Evolutionary conservation across 2,888 invertebrate genomes (phyloP).

Genomic region (Petrolisthes manimaculis): DNA sequence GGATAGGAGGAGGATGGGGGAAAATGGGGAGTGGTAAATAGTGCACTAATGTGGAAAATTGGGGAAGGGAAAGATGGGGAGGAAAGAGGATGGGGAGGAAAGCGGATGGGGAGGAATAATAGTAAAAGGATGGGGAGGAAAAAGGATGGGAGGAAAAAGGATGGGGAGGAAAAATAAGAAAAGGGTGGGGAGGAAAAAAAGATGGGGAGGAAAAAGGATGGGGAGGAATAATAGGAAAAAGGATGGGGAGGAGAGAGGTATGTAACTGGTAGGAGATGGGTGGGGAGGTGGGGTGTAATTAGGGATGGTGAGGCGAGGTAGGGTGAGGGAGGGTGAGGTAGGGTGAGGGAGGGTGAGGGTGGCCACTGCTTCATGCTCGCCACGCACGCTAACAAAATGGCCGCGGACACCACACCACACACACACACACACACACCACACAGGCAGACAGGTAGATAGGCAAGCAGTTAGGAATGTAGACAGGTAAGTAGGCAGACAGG

Average conservation of each 20-base stretch:
- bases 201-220: not conserved
- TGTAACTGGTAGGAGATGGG: too few relatives aligned
- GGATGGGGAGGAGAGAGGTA: not conserved
- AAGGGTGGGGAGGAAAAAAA: not conserved
- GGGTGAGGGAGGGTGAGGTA: not conserved
- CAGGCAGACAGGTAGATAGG: not conserved
- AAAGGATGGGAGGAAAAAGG: not conserved
- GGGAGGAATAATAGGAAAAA: not conserved
- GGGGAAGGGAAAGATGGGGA: not conserved
- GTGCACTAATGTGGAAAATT: not conserved
- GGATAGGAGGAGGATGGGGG: not conserved
- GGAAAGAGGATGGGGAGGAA: not conserved
- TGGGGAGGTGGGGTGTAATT: not conserved
- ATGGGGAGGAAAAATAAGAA: not conserved
- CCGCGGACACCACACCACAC: not conserved
- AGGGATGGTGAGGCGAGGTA: not conserved
- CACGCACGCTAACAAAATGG: slow-evolving; percentile 18
- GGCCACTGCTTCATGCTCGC: not conserved
- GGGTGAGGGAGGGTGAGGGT: not conserved
- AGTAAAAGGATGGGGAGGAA: not conserved
- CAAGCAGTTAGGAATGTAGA: not conserved
- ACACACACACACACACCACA: too few relatives aligned
- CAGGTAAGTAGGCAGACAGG: not conserved
- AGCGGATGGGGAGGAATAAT: not conserved
- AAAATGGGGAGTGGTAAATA: not conserved